Evolutionary conservation across 2,888 invertebrate genomes (phyloP).

Genomic region (Sturmia bella): DNA sequence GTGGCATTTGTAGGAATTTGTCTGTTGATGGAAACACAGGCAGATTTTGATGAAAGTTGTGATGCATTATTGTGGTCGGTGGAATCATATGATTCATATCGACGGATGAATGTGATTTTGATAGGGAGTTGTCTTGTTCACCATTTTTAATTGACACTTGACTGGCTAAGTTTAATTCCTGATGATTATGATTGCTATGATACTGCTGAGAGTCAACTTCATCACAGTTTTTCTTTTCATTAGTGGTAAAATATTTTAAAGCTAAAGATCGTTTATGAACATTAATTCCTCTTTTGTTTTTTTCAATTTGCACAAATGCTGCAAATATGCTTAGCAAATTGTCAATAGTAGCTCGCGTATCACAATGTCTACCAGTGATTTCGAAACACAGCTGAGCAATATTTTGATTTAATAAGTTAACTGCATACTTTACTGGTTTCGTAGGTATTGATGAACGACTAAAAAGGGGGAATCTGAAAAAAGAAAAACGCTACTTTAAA

Average conservation of each 20-base stretch:
- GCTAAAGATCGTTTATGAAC: constrained; percentile 41
- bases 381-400: constrained; percentile 90
- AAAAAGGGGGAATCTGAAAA: constrained; percentile 90
- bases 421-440: constrained; percentile 88
- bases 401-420: constrained; percentile 96
- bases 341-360: constrained; percentile 78
- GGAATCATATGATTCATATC: constrained; percentile 78
- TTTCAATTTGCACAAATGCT: constrained; percentile 74
- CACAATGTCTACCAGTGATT: constrained; percentile 75
- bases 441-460: constrained; percentile 80
- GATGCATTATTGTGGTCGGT: constrained; percentile 56
- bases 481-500: neutral
- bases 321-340: constrained; percentile 78
- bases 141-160: constrained; percentile 50
- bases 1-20: constrained; percentile 37
- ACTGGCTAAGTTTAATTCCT: constrained; percentile 22
- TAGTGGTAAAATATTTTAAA: constrained; percentile 49
- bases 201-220: constrained; percentile 27
- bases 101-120: constrained; percentile 78
- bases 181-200: constrained; percentile 19
- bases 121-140: constrained; percentile 68
- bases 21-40: constrained; percentile 73
- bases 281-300: constrained; percentile 62
- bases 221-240: constrained; percentile 62
- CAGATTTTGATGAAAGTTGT: constrained; percentile 65